These are phyloP conservation scores for Actinernus sp. DNA, from an alignment of 92 coral and sea anemone genomes.

Conservation along the genomic window DNA sequence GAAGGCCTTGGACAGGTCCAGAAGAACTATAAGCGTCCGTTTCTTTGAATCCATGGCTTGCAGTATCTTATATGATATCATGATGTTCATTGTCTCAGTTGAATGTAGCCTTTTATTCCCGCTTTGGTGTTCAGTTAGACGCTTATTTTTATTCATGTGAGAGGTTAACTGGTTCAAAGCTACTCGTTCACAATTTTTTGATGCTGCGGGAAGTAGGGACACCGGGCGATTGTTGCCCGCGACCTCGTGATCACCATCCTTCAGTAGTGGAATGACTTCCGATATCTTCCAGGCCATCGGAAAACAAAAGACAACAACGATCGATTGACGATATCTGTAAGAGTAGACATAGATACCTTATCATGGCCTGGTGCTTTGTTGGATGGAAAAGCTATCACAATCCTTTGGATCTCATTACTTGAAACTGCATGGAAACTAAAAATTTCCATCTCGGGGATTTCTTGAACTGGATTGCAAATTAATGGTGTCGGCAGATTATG, in stretches of 20 bases:
- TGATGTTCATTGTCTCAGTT: conserved; percentile 12
- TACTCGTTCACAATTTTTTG: conserved; percentile 51
- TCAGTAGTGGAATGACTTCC: conserved; percentile 22
- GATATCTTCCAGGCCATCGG: conserved; percentile 31
- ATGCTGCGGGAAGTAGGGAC: conserved; percentile 31
- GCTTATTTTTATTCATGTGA: conserved; percentile 11
- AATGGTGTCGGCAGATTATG: no score
- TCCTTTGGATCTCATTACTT: neutral
- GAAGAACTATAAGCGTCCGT: conserved; percentile 18
- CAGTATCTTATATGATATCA: conserved; percentile 16
- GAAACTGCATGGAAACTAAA: conserved; percentile 10
- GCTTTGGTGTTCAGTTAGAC: conserved; percentile 41
- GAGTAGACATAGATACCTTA: conserved; percentile 10
- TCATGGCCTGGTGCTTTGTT: conserved; percentile 41
- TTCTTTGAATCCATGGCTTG: conserved; percentile 47
- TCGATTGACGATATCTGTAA: conserved; percentile 21
- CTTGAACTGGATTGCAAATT: no score
- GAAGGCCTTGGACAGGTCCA: conserved; percentile 28
- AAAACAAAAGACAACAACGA: conserved; percentile 26
- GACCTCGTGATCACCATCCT: conserved; percentile 33
- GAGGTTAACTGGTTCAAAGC: conserved; percentile 39
- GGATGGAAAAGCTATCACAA: conserved; percentile 14
- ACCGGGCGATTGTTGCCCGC: conserved; percentile 36
- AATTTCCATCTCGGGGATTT: no score
- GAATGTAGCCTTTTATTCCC: conserved; percentile 61